phyloP scores from a whole-genome alignment of 2,888 invertebrate genomes.

The Ecliptopera silaceata region DNA sequence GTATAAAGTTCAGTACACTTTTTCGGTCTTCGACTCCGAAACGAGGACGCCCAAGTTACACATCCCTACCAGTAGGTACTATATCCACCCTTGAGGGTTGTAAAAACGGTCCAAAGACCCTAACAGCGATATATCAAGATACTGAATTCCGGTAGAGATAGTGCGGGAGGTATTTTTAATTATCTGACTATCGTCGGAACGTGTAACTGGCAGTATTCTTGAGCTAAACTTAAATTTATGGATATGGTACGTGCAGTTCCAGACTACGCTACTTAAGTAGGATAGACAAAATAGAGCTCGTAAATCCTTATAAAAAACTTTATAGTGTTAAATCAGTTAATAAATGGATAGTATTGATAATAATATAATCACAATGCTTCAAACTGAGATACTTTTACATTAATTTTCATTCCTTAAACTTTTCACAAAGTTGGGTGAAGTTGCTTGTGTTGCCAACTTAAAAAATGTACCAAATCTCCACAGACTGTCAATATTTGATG shows the following conservation, averaged over 20 bases:
- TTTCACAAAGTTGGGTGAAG: too few species aligned
- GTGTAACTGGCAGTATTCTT: slow-evolving; percentile 24
- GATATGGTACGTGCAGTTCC: slow-evolving; percentile 21
- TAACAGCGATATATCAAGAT: slow-evolving; percentile 69
- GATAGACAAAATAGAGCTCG: background rate
- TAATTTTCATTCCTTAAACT: too few species aligned
- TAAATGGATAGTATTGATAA: too few species aligned
- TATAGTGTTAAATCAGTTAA: too few species aligned
- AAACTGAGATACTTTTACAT: too few species aligned
- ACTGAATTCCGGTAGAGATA: slow-evolving; percentile 60
- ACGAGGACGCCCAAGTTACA: background rate
- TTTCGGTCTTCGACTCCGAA: background rate
- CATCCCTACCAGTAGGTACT: slow-evolving; percentile 29
- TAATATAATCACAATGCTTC: too few species aligned
- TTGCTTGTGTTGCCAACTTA: too few species aligned
- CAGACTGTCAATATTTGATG: too few species aligned
- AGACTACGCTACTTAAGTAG: slow-evolving; percentile 2
- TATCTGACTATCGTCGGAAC: slow-evolving; percentile 44
- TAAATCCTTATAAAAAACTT: too few species aligned
- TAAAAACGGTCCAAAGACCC: slow-evolving; percentile 64
- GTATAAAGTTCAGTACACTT: background rate
- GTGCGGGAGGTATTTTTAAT: slow-evolving; percentile 57
- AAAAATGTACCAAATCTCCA: too few species aligned
- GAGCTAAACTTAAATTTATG: slow-evolving; percentile 23
- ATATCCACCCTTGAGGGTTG: slow-evolving; percentile 56